These are phyloP conservation scores for Sminthurides aquaticus DNA, from an alignment of 2,888 invertebrate species.

Conservation along the genomic window DNA sequence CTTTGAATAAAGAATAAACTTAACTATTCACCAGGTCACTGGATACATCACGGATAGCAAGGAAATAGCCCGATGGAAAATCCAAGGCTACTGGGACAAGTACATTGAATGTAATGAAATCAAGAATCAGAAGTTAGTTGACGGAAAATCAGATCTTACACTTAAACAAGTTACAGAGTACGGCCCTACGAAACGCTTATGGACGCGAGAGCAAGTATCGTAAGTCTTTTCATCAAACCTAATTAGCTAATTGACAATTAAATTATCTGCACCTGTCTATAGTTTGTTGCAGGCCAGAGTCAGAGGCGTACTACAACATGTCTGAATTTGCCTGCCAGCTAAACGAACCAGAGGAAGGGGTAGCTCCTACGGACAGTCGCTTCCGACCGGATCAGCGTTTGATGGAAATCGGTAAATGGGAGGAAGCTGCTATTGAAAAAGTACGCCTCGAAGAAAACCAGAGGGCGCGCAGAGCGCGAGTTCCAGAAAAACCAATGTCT, in stretches of 20 bases:
- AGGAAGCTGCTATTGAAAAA: slow-evolving; percentile 80
- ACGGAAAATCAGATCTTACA: slow-evolving; percentile 69
- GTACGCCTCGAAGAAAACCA: slow-evolving; percentile 90
- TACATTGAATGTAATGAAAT: slow-evolving; percentile 90
- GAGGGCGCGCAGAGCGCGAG: slow-evolving; percentile 48
- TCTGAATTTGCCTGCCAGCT: slow-evolving; percentile 90
- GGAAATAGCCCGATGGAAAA: slow-evolving; percentile 56
- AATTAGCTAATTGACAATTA: neutral
- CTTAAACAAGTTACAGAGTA: slow-evolving; percentile 12
- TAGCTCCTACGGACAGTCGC: slow-evolving; percentile 92
- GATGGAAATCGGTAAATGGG: slow-evolving; percentile 91
- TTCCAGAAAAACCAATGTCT: neutral
- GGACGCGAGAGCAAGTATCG: slow-evolving; percentile 65
- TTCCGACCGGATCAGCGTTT: slow-evolving; percentile 90
- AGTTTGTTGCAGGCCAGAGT: slow-evolving; percentile 51
- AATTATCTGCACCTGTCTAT: neutral
- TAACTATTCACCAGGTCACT: slow-evolving; percentile 67
- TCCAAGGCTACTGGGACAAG: slow-evolving; percentile 87
- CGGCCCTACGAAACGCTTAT: slow-evolving; percentile 71
- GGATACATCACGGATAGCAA: slow-evolving; percentile 55
- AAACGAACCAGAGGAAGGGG: slow-evolving; percentile 84
- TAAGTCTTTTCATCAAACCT: slow-evolving; percentile 50
- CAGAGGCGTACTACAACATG: slow-evolving; percentile 81
- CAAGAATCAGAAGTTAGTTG: slow-evolving; percentile 50
- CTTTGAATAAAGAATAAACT: too few relatives aligned